These are phyloP conservation scores for Tortrix viridana DNA, from an alignment of 2,888 invertebrate genomes.

Conservation along the genomic window DNA sequence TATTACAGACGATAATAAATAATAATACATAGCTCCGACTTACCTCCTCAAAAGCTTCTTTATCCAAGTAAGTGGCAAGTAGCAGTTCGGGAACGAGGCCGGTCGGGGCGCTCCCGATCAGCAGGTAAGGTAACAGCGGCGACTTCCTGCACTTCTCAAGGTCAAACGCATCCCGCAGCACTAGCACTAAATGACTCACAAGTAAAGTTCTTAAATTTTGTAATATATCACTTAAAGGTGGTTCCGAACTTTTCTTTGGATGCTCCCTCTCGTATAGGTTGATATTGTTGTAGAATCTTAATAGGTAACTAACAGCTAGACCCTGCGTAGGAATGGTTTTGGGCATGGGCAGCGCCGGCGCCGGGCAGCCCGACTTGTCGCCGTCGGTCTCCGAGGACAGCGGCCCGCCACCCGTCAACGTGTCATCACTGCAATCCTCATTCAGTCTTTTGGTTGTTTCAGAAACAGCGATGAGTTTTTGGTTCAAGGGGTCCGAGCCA, in stretches of 20 bases:
- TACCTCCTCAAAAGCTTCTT: slow-evolving; percentile 83
- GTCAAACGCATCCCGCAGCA: slow-evolving; percentile 82
- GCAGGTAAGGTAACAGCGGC: slow-evolving; percentile 87
- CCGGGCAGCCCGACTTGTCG: slow-evolving; percentile 73
- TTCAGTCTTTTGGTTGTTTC: slow-evolving; percentile 74
- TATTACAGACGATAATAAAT: too few species aligned
- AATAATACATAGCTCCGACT: slow-evolving; percentile 45
- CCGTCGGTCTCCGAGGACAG: slow-evolving; percentile 63
- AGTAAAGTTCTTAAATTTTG: slow-evolving; percentile 82
- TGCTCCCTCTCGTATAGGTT: slow-evolving; percentile 89
- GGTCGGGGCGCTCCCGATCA: slow-evolving; percentile 88
- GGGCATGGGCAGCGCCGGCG: slow-evolving; percentile 73
- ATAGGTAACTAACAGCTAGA: slow-evolving; percentile 74
- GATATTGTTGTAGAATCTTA: slow-evolving; percentile 87
- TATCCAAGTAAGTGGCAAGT: slow-evolving; percentile 85
- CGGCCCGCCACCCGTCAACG: slow-evolving; percentile 63
- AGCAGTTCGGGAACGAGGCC: slow-evolving; percentile 89
- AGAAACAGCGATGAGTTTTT: slow-evolving; percentile 72
- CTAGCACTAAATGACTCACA: slow-evolving; percentile 84
- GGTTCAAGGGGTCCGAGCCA: slow-evolving; percentile 83
- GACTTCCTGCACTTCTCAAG: slow-evolving; percentile 83
- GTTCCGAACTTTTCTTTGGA: slow-evolving; percentile 90
- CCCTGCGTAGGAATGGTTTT: slow-evolving; percentile 73
- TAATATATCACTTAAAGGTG: slow-evolving; percentile 88
- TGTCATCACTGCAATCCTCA: slow-evolving; percentile 75